Evolutionary conservation across 2,888 invertebrate genomes (phyloP).

Genomic region (Copidosoma aretas): DNA sequence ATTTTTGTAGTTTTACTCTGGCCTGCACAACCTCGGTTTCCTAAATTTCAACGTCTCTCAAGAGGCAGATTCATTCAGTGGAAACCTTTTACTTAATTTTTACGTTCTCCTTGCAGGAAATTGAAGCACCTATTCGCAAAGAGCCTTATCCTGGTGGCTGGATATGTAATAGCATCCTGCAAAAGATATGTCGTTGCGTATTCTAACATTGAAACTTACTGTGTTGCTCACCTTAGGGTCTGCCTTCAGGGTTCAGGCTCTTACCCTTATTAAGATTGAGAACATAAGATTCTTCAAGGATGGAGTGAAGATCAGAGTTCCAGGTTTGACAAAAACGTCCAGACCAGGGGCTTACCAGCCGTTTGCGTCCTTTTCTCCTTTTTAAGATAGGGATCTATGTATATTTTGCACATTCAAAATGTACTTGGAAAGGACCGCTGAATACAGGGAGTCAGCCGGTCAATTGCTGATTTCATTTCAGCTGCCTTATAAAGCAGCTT

Average conservation of each 20-base stretch:
- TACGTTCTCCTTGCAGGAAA: conserved; percentile 2
- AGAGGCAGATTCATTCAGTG: not conserved
- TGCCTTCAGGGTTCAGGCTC: not conserved
- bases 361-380: not conserved
- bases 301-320: not conserved
- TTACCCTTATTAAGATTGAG: not conserved
- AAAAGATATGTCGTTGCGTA: not conserved
- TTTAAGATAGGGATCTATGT: not conserved
- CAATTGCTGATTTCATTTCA: not conserved
- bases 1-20: conserved; percentile 34
- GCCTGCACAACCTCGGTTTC: conserved; percentile 33
- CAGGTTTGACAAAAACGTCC: not conserved
- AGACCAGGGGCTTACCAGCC: not conserved
- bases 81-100: not conserved
- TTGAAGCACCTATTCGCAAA: not conserved
- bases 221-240: not conserved
- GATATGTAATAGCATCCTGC: not conserved
- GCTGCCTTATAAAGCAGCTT: not conserved
- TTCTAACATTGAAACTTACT: not conserved
- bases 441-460: not conserved
- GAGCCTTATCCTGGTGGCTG: not conserved
- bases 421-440: not conserved
- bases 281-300: not conserved
- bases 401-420: not conserved
- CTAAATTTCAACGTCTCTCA: not conserved